phyloP scores from a whole-genome alignment of 2,797 vertebrate species.

The Amazona ochrocephala region DNA sequence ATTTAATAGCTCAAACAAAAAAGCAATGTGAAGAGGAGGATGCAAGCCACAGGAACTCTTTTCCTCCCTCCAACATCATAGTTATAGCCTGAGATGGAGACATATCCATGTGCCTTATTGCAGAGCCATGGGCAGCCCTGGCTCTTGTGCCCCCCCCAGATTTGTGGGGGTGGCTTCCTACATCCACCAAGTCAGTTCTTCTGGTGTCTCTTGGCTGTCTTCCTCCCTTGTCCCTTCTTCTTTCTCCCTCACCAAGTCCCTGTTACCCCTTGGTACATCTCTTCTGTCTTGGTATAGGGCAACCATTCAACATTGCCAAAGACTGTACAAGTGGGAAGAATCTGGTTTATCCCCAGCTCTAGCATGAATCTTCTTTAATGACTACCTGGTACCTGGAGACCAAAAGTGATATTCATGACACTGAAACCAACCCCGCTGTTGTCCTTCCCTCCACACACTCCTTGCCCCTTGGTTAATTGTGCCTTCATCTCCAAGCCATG shows the following conservation, averaged over 20 bases:
- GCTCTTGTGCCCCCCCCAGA: background rate
- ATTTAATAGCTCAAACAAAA: background rate
- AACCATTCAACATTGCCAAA: background rate
- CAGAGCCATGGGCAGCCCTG: background rate
- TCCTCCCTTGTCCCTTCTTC: background rate
- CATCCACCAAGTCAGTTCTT: background rate
- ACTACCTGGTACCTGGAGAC: background rate
- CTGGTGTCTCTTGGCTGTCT: background rate
- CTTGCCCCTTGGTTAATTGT: background rate
- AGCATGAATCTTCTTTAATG: background rate
- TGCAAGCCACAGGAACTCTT: background rate
- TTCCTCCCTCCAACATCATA: background rate
- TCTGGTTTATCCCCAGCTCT: background rate
- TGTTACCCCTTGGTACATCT: background rate
- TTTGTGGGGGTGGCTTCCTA: background rate
- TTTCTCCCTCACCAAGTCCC: background rate
- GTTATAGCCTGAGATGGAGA: background rate
- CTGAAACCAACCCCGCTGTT: background rate
- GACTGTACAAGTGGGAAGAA: background rate
- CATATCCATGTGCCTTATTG: accelerated
- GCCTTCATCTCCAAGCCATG: background rate
- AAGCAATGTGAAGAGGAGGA: background rate
- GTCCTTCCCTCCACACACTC: background rate
- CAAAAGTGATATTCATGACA: background rate
- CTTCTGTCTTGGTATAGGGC: background rate